Evolutionary conservation across 1,140 invertebrate species (phyloP).

Genomic region (Latrodectus geometricus): DNA sequence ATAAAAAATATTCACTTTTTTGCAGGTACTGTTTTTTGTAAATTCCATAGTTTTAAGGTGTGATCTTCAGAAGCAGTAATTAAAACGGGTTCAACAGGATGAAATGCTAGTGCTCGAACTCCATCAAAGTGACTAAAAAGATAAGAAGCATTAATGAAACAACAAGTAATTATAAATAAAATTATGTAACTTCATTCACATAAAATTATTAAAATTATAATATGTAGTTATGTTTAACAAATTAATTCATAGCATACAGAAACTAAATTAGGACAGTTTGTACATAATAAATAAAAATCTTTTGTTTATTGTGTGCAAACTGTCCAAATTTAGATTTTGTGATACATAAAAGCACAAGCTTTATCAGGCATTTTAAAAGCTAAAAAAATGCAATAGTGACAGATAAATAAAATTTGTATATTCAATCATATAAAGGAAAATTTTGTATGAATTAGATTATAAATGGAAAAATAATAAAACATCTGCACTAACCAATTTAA

Average conservation of each 20-base stretch:
- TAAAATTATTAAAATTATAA: not conserved
- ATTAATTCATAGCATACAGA: not conserved
- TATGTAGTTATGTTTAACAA: not conserved
- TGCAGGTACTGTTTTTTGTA: slow-evolving; percentile 95
- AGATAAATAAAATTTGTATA: no score
- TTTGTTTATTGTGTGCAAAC: no score
- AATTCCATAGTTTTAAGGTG: slow-evolving; percentile 98
- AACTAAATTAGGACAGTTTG: no score
- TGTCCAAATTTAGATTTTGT: no score
- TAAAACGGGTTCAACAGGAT: slow-evolving; percentile 95
- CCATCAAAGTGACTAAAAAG: slow-evolving; percentile 91
- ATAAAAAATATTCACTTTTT: slow-evolving; percentile 73
- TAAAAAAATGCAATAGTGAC: no score
- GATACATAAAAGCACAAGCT: no score
- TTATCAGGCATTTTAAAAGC: no score
- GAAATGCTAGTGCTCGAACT: slow-evolving; percentile 95
- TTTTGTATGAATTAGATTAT: no score
- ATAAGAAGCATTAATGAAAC: not conserved
- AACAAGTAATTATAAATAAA: not conserved
- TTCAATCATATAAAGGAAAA: no score
- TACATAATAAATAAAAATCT: no score
- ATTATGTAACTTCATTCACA: not conserved
- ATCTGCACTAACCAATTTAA: no score
- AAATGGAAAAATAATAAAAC: no score
- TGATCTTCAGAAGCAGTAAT: slow-evolving; percentile 99